Percentiles rank a stretch among this genome's conserved stretches.
Evolutionary conservation across 2,797 vertebrate species (phyloP).

Genomic region (Sternarchorhynchus goeldii): DNA sequence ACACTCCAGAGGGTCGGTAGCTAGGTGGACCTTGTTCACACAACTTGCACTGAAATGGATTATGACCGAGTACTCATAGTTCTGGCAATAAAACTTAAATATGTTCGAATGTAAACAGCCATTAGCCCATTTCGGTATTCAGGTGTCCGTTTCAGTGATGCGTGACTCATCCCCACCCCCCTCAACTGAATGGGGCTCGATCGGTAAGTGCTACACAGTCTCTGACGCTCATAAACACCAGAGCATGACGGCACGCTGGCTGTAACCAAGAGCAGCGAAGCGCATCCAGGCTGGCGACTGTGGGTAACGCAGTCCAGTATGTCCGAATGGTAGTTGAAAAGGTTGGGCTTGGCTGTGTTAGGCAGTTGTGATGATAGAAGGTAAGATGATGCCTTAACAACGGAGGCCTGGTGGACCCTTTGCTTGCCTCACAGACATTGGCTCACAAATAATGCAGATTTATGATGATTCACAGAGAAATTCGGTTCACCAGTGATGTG

Average conservation of each 20-base stretch:
- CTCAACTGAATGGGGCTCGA: background rate
- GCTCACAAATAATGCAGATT: background rate
- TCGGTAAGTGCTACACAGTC: conserved; percentile 24
- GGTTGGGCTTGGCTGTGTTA: conserved; percentile 30
- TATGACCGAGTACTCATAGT: conserved; percentile 3
- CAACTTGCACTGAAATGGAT: conserved; percentile 15
- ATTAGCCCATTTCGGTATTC: conserved; percentile 12
- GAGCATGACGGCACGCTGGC: background rate
- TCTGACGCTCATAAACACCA: background rate
- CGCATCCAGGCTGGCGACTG: no score
- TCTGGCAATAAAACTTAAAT: conserved; percentile 24
- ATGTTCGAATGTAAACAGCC: background rate
- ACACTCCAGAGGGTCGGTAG: conserved; percentile 20
- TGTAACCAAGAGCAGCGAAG: background rate
- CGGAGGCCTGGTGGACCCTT: background rate
- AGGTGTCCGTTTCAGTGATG: background rate
- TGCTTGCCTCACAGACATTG: background rate
- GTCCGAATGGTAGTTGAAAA: no score
- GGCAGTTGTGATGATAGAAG: conserved; percentile 40
- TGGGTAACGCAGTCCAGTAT: no score
- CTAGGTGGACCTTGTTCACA: conserved; percentile 16
- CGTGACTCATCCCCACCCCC: background rate
- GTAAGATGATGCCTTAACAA: background rate
- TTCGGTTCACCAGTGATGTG: background rate
- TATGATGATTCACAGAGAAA: no score